Percentiles rank a stretch among this genome's conserved stretches.
phyloP scores from a whole-genome alignment of 2,888 invertebrate species.

The Eustalomyia histrio region DNA sequence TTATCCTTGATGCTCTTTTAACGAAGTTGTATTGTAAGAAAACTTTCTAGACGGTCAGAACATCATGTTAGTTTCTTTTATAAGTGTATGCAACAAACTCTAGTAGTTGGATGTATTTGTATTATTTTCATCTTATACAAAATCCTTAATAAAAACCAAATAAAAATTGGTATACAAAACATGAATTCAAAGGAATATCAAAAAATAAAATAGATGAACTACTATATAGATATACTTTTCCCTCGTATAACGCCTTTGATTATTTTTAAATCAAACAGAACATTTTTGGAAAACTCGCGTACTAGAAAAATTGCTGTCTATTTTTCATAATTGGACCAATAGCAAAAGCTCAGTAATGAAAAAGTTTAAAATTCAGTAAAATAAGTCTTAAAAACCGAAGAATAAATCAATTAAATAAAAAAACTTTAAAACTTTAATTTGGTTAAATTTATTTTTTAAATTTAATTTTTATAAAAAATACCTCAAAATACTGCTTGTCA shows the following conservation, averaged over 20 bases:
- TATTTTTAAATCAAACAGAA: neutral
- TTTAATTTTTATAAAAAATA: too few species aligned
- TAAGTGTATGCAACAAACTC: slow-evolving; percentile 15
- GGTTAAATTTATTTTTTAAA: too few species aligned
- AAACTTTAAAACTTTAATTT: too few species aligned
- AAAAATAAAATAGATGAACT: neutral
- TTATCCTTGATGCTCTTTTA: slow-evolving; percentile 63
- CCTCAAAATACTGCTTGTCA: too few species aligned
- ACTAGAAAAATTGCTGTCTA: neutral
- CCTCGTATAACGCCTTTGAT: neutral
- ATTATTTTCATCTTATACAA: slow-evolving; percentile 38
- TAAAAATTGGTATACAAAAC: slow-evolving; percentile 43
- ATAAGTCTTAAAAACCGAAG: too few species aligned
- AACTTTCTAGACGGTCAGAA: slow-evolving; percentile 62
- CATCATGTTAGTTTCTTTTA: slow-evolving; percentile 21
- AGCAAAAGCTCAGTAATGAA: too few species aligned
- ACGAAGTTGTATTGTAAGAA: slow-evolving; percentile 64
- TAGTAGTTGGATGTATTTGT: slow-evolving; percentile 30
- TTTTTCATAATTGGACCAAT: too few species aligned
- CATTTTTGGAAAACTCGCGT: neutral
- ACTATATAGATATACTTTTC: neutral
- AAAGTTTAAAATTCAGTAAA: too few species aligned
- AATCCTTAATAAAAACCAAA: slow-evolving; percentile 40
- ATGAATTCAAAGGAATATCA: neutral
- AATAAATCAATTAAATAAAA: too few species aligned